Percentiles rank a stretch among this genome's conserved stretches.
Conservation (phyloP, 2,888 invertebrate genomes). For the Eupithecia abbreviata region DNA sequence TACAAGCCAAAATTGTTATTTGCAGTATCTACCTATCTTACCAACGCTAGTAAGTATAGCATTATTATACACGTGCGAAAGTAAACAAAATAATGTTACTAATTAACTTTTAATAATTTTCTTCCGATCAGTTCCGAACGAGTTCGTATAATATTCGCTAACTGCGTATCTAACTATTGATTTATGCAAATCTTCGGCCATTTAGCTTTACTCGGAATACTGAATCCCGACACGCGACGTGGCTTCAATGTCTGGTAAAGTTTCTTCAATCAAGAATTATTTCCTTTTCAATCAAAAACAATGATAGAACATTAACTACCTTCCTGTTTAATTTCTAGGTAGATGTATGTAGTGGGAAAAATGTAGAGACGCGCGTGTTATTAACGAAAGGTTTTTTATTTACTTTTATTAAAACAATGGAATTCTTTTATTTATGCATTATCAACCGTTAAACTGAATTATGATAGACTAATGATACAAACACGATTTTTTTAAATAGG, state of each 20-base stretch:
- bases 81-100: not conserved
- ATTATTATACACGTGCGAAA: too few relatives aligned
- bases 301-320: not conserved
- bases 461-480: not conserved
- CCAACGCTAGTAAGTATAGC: not conserved
- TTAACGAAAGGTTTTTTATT: not conserved
- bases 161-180: constrained; percentile 61
- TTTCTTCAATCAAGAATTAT: constrained; percentile 14
- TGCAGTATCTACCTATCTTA: not conserved
- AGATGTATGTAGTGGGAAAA: not conserved
- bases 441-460: not conserved
- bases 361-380: not conserved
- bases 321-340: not conserved
- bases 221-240: constrained; percentile 60
- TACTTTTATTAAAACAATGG: not conserved
- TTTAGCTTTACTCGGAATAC: constrained; percentile 61
- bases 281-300: not conserved
- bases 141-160: constrained; percentile 22
- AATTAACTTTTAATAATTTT: not conserved
- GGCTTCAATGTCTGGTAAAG: constrained; percentile 42
- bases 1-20: not conserved
- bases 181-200: constrained; percentile 58
- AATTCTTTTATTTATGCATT: not conserved
- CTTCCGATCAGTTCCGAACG: constrained; percentile 15
- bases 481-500: too few relatives aligned